Conservation (phyloP, 1,140 invertebrate genomes). For the Lamellibrachia luymesi region DNA sequence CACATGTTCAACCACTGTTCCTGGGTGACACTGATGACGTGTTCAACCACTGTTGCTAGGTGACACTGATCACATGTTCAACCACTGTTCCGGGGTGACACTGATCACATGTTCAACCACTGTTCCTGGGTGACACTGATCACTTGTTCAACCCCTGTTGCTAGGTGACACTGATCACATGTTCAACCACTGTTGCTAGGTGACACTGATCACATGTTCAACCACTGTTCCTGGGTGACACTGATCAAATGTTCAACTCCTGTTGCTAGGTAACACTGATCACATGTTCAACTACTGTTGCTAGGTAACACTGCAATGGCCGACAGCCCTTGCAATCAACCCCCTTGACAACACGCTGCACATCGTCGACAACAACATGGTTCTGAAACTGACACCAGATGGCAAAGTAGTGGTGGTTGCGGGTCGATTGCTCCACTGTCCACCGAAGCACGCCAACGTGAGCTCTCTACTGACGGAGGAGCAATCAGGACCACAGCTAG, state of each 20-base stretch:
- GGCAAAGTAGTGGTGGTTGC: slow-evolving; percentile 86
- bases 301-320: slow-evolving; percentile 88
- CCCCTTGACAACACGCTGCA: slow-evolving; percentile 91
- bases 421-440: slow-evolving; percentile 86
- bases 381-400: slow-evolving; percentile 86
- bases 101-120: background rate
- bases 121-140: too few relatives aligned
- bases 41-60: background rate
- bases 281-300: slow-evolving; percentile 27
- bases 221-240: background rate
- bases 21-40: background rate
- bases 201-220: background rate
- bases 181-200: background rate
- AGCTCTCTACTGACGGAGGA: slow-evolving; percentile 26
- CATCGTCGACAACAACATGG: slow-evolving; percentile 94
- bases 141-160: background rate
- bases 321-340: slow-evolving; percentile 89
- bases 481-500: slow-evolving; percentile 29
- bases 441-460: slow-evolving; percentile 62
- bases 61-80: background rate
- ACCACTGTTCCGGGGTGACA: background rate
- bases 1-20: background rate
- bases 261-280: background rate
- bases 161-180: background rate
- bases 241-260: background rate